These are phyloP conservation scores for Lutjanus erythropterus DNA, from an alignment of 2,113 vertebrate species.

Conservation along the genomic window DNA sequence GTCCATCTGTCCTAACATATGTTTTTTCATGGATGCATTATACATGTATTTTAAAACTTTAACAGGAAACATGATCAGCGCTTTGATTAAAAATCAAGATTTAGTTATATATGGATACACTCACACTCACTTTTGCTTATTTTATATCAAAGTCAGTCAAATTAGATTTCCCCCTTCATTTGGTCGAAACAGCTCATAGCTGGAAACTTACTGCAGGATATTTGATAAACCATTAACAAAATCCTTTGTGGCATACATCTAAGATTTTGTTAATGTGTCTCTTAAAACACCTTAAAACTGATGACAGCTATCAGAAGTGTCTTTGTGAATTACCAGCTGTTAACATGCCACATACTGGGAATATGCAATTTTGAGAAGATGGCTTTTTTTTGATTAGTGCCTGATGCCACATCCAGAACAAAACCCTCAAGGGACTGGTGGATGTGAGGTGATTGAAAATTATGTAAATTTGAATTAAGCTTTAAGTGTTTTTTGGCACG, in stretches of 20 bases:
- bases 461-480: slow-evolving; percentile 1
- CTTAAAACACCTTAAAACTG: not conserved
- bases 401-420: not conserved
- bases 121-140: not conserved
- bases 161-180: not conserved
- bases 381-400: not conserved
- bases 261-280: not conserved
- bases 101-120: not conserved
- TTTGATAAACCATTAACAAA: not conserved
- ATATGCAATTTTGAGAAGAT: not conserved
- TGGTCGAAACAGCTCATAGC: not conserved
- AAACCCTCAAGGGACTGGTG: not conserved
- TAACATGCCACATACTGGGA: slow-evolving; percentile 20
- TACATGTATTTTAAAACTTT: not conserved
- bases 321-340: slow-evolving; percentile 31
- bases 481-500: not conserved
- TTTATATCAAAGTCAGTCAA: not conserved
- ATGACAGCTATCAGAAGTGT: slow-evolving; percentile 25
- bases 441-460: slow-evolving; percentile 16
- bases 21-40: not conserved
- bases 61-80: not conserved
- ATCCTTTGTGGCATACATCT: not conserved
- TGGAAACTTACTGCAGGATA: not conserved
- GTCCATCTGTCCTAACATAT: not conserved
- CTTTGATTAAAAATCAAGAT: not conserved